Percentiles rank a stretch among this genome's conserved stretches.
These are phyloP conservation scores for Eulemur albifrons DNA, from an alignment of 2,797 vertebrate species.

Conservation along the genomic window DNA sequence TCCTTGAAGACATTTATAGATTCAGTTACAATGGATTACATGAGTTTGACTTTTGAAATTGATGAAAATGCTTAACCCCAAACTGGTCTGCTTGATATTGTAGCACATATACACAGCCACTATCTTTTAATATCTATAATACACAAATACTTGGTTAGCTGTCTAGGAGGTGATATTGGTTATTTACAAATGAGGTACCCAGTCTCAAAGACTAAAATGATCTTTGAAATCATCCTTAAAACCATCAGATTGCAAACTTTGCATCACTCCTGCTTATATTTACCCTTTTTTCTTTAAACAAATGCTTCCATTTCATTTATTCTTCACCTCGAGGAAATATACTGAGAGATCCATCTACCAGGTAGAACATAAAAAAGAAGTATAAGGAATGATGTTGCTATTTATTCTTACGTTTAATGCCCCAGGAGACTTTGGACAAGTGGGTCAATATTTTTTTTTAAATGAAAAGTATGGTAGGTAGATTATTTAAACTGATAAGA, in stretches of 20 bases:
- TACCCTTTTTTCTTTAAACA: not conserved
- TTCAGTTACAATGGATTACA: not conserved
- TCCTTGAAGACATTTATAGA: slow-evolving; percentile 1
- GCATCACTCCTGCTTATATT: not conserved
- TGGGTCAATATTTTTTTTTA: not conserved
- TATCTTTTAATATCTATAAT: slow-evolving; percentile 8
- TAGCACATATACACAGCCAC: not conserved
- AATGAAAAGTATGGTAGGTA: not conserved
- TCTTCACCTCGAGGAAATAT: slow-evolving; percentile 33
- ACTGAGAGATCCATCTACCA: not conserved
- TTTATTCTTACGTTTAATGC: not conserved
- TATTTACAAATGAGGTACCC: not conserved
- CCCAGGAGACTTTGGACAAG: not conserved
- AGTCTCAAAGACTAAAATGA: not conserved
- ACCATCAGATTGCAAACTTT: not conserved
- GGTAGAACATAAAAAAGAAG: not conserved
- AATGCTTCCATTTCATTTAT: not conserved
- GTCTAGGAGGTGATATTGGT: not conserved
- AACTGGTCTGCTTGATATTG: not conserved
- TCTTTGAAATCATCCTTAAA: slow-evolving; percentile 25
- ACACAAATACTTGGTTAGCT: not conserved
- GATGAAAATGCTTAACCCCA: not conserved
- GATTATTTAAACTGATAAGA: slow-evolving; percentile 19
- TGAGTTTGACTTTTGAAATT: slow-evolving; percentile 33
- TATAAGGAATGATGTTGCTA: not conserved